Conservation (phyloP, 2,113 vertebrate genomes). For the Ginglymostoma cirratum region DNA sequence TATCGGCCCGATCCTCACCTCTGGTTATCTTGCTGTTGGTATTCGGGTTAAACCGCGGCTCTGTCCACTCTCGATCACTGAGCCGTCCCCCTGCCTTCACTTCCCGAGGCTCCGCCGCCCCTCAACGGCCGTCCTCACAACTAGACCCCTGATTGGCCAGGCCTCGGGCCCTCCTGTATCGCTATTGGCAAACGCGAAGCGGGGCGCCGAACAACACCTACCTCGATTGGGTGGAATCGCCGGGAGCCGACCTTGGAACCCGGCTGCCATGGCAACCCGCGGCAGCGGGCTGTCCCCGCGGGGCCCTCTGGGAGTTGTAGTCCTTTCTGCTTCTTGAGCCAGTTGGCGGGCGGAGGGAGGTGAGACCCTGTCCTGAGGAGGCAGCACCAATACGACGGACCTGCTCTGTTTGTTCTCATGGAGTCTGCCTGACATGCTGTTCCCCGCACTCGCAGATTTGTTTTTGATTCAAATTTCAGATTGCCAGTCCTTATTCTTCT, state of each 20-base stretch:
- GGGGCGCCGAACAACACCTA: neutral
- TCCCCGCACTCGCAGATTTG: neutral
- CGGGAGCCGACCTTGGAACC: neutral
- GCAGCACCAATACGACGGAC: no score
- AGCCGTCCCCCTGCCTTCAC: neutral
- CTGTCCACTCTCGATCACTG: neutral
- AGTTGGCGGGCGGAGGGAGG: neutral
- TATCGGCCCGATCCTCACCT: neutral
- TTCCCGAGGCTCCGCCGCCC: neutral
- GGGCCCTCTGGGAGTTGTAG: neutral
- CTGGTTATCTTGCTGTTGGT: neutral
- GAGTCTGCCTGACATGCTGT: neutral
- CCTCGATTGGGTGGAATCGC: neutral
- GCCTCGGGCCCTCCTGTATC: no score
- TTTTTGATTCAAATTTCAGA: neutral
- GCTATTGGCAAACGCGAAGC: neutral
- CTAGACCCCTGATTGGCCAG: neutral
- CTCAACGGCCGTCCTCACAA: neutral
- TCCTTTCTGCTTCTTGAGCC: neutral
- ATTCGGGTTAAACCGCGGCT: neutral
- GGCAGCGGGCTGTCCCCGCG: neutral
- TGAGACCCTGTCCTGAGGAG: neutral
- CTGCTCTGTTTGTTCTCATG: neutral
- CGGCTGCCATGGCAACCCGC: neutral
- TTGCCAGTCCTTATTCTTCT: no score